phyloP scores from a whole-genome alignment of 2,888 invertebrate species.

The Apodemia zela region DNA sequence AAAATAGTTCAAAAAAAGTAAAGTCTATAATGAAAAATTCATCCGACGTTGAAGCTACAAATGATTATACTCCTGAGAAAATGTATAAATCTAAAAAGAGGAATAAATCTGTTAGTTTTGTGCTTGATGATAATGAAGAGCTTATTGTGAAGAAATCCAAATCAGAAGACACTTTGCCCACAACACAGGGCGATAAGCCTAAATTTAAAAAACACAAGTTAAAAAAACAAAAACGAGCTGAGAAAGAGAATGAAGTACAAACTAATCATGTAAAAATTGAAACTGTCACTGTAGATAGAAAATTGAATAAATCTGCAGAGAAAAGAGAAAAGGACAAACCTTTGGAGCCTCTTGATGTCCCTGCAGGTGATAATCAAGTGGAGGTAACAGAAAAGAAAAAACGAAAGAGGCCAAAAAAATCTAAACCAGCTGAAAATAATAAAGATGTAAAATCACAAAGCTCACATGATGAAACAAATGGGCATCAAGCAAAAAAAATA shows the following conservation, averaged over 20 bases:
- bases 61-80: slow-evolving; percentile 23
- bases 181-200: slow-evolving; percentile 20
- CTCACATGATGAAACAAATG: slow-evolving; percentile 17
- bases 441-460: not conserved
- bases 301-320: slow-evolving; percentile 27
- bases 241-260: slow-evolving; percentile 32
- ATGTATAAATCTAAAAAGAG: slow-evolving; percentile 56
- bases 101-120: slow-evolving; percentile 67
- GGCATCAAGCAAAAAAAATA: not conserved
- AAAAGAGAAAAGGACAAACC: slow-evolving; percentile 22
- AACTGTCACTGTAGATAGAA: slow-evolving; percentile 26
- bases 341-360: not conserved
- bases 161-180: slow-evolving; percentile 43
- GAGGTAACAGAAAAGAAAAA: slow-evolving; percentile 16
- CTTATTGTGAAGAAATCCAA: slow-evolving; percentile 55
- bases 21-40: slow-evolving; percentile 57
- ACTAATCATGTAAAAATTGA: slow-evolving; percentile 19
- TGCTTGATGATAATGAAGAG: slow-evolving; percentile 58
- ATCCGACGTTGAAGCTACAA: slow-evolving; percentile 33
- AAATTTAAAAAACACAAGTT: slow-evolving; percentile 37
- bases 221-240: slow-evolving; percentile 42
- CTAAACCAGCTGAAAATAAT: not conserved
- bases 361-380: slow-evolving; percentile 19
- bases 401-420: slow-evolving; percentile 24
- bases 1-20: slow-evolving; percentile 36